A percentile compares a stretch with the other conserved stretches of the same genome.
phyloP scores from a whole-genome alignment of 2,888 invertebrate genomes.

The Pantelozetes paolii region DNA sequence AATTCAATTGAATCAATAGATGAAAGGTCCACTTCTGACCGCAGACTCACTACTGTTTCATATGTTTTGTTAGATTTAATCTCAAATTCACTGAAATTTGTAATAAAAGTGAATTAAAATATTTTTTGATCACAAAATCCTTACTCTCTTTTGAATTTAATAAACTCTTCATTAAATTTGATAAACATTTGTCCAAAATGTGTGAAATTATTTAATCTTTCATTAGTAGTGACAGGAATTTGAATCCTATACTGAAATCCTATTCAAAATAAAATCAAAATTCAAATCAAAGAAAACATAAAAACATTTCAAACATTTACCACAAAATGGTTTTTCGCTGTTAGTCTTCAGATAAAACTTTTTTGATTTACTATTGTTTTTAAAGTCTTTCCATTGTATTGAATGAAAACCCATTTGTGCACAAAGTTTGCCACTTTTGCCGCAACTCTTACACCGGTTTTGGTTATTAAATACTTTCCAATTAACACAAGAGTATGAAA shows the following conservation, averaged over 20 bases:
- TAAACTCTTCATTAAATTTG: background rate
- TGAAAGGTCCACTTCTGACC: background rate
- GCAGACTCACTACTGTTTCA: background rate
- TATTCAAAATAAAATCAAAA: background rate
- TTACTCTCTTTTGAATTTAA: too few relatives aligned
- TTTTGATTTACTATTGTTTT: background rate
- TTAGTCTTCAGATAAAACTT: background rate
- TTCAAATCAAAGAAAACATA: background rate
- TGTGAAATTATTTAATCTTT: too few relatives aligned
- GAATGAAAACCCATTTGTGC: background rate
- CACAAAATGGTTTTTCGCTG: background rate
- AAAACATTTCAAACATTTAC: background rate
- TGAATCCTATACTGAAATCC: background rate
- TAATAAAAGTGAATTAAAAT: too few relatives aligned
- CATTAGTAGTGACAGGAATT: background rate
- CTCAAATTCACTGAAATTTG: background rate
- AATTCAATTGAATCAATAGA: background rate
- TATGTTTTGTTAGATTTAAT: background rate
- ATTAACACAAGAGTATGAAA: background rate
- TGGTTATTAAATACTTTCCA: background rate
- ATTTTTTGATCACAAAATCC: too few relatives aligned
- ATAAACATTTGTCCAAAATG: background rate
- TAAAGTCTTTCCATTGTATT: background rate
- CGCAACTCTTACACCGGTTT: background rate
- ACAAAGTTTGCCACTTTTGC: background rate